Percentiles rank a stretch among this genome's conserved stretches.
These are phyloP conservation scores for Eulemur mongoz DNA, from an alignment of 2,797 vertebrate species.

Conservation along the genomic window DNA sequence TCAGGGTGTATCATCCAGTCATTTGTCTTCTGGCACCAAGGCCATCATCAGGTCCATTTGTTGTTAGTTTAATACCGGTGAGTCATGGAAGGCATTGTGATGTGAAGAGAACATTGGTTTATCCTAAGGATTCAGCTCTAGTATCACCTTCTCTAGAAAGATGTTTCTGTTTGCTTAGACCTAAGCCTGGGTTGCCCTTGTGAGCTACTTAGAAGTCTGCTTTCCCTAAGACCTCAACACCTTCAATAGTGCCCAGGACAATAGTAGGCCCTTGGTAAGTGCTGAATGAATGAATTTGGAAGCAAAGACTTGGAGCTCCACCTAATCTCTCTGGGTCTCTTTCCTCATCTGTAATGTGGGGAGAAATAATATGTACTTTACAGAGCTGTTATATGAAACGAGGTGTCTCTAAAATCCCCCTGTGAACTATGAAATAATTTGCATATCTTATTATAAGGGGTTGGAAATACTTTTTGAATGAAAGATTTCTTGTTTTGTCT, in stretches of 20 bases:
- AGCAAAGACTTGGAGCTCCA: not conserved
- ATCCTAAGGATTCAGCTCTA: not conserved
- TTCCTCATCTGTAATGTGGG: not conserved
- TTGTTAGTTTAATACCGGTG: not conserved
- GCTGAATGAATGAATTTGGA: not conserved
- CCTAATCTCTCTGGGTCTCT: not conserved
- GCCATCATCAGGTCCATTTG: not conserved
- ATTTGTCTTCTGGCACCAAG: not conserved
- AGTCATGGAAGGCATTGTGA: not conserved
- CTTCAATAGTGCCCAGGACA: not conserved
- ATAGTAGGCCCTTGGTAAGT: not conserved
- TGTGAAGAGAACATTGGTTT: not conserved
- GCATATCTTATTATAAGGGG: not conserved
- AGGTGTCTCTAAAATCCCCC: not conserved
- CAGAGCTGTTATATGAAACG: not conserved
- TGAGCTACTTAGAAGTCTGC: not conserved
- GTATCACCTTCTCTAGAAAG: not conserved
- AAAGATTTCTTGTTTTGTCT: slow-evolving; percentile 13
- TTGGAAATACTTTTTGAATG: slow-evolving; percentile 16
- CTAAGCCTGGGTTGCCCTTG: not conserved
- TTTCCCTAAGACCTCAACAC: not conserved
- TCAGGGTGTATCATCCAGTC: not conserved
- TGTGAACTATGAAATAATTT: slow-evolving; percentile 17
- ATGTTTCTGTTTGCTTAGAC: not conserved
- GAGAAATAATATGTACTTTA: not conserved